Percentiles rank a stretch among this genome's conserved stretches.
These are phyloP conservation scores for Ligdia adustata DNA, from an alignment of 2,888 invertebrate genomes.

Conservation along the genomic window DNA sequence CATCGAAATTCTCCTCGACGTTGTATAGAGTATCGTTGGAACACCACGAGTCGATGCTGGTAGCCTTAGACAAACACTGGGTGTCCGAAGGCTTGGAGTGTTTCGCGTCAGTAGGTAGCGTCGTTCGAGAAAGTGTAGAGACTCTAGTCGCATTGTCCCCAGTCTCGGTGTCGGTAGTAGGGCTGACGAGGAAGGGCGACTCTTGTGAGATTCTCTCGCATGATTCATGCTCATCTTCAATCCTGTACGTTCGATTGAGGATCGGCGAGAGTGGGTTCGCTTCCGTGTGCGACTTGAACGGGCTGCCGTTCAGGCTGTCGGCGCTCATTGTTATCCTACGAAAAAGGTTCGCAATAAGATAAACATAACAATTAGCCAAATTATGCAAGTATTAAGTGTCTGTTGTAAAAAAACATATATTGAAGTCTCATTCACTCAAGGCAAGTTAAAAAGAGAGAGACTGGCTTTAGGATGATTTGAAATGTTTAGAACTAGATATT, in stretches of 20 bases:
- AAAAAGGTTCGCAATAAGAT: conserved; percentile 31
- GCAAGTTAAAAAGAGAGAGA: too few relatives aligned
- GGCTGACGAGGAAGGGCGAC: conserved; percentile 73
- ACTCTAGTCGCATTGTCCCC: conserved; percentile 66
- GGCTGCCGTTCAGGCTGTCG: conserved; percentile 76
- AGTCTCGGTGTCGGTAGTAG: conserved; percentile 65
- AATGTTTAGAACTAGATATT: too few relatives aligned
- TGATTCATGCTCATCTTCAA: conserved; percentile 62
- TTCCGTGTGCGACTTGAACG: conserved; percentile 47
- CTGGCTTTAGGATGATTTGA: too few relatives aligned
- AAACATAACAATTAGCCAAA: too few relatives aligned
- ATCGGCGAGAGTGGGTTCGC: conserved; percentile 49
- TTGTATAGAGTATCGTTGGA: conserved; percentile 87
- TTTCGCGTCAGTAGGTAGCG: conserved; percentile 76
- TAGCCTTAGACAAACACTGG: conserved; percentile 79
- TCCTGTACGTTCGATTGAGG: conserved; percentile 67
- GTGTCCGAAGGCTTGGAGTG: conserved; percentile 76
- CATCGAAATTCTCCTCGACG: conserved; percentile 84
- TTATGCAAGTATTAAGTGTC: too few relatives aligned
- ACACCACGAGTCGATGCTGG: conserved; percentile 86
- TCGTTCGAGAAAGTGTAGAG: conserved; percentile 78
- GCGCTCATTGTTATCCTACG: conserved; percentile 77
- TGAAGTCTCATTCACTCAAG: too few relatives aligned
- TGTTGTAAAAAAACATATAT: too few relatives aligned
- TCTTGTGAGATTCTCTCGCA: conserved; percentile 73